phyloP scores from a whole-genome alignment of 1,140 invertebrate genomes.

The Sesamia nonagrioides region DNA sequence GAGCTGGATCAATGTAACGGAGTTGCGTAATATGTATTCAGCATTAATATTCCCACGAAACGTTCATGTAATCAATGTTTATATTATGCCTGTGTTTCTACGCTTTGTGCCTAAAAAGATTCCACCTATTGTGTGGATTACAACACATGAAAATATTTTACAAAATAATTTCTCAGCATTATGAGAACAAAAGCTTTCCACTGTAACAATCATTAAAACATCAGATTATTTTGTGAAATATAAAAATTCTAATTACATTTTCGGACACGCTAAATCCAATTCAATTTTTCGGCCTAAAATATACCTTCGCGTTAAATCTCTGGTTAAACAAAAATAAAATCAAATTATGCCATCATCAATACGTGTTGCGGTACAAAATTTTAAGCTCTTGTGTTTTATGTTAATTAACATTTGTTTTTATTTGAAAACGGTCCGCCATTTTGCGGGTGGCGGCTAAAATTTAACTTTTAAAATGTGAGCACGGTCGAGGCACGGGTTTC shows the following conservation, averaged over 20 bases:
- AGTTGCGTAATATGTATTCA: constrained; percentile 18
- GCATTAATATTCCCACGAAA: not conserved
- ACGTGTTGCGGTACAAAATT: constrained; percentile 22
- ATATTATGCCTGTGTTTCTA: too few relatives aligned
- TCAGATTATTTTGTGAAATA: constrained; percentile 8
- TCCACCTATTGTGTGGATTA: not conserved
- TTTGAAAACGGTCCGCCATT: constrained; percentile 45
- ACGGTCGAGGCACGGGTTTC: constrained; percentile 29
- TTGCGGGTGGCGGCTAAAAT: constrained; percentile 53
- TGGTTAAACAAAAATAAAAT: constrained; percentile 36
- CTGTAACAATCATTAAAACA: constrained; percentile 15
- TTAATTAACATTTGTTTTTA: constrained; percentile 58
- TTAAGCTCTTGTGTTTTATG: constrained; percentile 50
- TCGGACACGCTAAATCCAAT: not conserved
- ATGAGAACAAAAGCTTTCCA: not conserved
- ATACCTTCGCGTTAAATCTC: constrained; percentile 1
- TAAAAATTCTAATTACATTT: constrained; percentile 16
- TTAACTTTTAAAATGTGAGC: constrained; percentile 56
- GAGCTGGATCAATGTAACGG: constrained; percentile 12
- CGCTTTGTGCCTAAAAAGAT: too few relatives aligned
- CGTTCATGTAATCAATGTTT: not conserved
- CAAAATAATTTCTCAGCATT: not conserved
- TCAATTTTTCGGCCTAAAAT: constrained; percentile 7
- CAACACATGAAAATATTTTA: not conserved
- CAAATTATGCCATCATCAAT: constrained; percentile 26